Percentiles rank a stretch among this genome's conserved stretches.
Evolutionary conservation across 2,888 invertebrate genomes (phyloP).

Genomic region (Lasioglossum marginatum): DNA sequence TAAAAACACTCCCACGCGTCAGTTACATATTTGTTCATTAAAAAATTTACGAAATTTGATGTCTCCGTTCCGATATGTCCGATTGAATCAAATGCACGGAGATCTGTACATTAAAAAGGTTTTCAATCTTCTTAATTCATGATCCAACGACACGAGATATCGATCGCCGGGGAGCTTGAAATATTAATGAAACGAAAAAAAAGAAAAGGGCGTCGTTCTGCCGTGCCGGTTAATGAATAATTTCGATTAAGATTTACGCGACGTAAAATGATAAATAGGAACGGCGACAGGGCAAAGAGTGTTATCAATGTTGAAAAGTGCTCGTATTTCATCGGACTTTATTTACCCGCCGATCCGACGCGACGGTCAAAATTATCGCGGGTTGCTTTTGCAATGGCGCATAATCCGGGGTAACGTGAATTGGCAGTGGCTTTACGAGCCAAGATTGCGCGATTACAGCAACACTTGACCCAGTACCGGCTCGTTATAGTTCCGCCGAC

Average conservation of each 20-base stretch:
- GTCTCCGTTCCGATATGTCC: not conserved
- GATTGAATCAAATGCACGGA: not conserved
- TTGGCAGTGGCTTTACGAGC: slow-evolving; percentile 56
- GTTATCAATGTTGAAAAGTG: slow-evolving; percentile 10
- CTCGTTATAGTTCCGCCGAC: slow-evolving; percentile 55
- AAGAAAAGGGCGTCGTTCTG: not conserved
- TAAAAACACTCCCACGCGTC: not conserved
- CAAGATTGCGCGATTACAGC: slow-evolving; percentile 56
- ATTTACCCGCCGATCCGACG: slow-evolving; percentile 18
- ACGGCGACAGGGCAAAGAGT: slow-evolving; percentile 3
- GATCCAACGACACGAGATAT: slow-evolving; percentile 11
- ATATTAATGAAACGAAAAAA: not conserved
- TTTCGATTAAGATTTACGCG: not conserved
- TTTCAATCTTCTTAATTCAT: not conserved
- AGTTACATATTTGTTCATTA: not conserved
- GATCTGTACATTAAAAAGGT: not conserved
- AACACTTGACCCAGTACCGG: slow-evolving; percentile 54
- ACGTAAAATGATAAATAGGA: slow-evolving; percentile 6
- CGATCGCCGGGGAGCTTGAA: not conserved
- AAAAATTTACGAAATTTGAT: not conserved
- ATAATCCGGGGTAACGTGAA: slow-evolving; percentile 50
- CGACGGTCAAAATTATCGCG: slow-evolving; percentile 8
- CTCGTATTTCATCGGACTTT: slow-evolving; percentile 27
- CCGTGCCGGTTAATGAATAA: slow-evolving; percentile 12
- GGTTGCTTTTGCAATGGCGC: slow-evolving; percentile 24